These are phyloP conservation scores for Lathamus discolor DNA, from an alignment of 2,113 vertebrate species.

Conservation along the genomic window DNA sequence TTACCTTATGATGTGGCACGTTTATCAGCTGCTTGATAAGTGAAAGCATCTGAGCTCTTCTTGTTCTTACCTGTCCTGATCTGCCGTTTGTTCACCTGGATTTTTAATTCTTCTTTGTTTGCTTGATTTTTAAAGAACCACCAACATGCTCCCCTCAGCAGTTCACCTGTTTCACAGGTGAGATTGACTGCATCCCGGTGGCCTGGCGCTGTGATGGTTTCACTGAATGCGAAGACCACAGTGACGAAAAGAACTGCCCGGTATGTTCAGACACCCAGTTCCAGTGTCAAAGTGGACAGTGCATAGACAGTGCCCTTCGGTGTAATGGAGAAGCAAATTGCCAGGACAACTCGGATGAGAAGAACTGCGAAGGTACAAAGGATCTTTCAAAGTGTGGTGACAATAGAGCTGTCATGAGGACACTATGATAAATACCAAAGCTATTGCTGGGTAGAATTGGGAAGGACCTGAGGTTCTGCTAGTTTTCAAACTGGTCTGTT, in stretches of 20 bases:
- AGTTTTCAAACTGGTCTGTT: background rate
- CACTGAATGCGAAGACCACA: conserved; percentile 92
- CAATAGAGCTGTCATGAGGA: background rate
- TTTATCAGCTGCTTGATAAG: background rate
- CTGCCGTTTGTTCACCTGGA: background rate
- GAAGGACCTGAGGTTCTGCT: background rate
- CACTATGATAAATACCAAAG: background rate
- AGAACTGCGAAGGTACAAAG: conserved; percentile 86
- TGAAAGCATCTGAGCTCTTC: background rate
- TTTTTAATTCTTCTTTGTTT: conserved; percentile 54
- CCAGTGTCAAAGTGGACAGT: conserved; percentile 95
- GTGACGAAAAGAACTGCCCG: conserved; percentile 93
- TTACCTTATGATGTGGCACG: background rate
- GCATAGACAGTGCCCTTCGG: conserved; percentile 82
- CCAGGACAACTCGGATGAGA: conserved; percentile 94
- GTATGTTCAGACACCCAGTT: conserved; percentile 91
- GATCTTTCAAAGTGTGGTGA: background rate
- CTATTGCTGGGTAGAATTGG: background rate
- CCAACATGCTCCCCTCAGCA: conserved; percentile 97
- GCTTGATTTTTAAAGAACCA: conserved; percentile 83
- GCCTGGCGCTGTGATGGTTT: conserved; percentile 95
- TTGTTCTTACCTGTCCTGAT: background rate
- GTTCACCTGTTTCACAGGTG: conserved; percentile 93
- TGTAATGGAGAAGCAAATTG: conserved; percentile 94
- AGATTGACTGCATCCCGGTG: conserved; percentile 96